These are phyloP conservation scores for Scaptomyza reducta DNA, from an alignment of 2,888 invertebrate species.

Conservation along the genomic window DNA sequence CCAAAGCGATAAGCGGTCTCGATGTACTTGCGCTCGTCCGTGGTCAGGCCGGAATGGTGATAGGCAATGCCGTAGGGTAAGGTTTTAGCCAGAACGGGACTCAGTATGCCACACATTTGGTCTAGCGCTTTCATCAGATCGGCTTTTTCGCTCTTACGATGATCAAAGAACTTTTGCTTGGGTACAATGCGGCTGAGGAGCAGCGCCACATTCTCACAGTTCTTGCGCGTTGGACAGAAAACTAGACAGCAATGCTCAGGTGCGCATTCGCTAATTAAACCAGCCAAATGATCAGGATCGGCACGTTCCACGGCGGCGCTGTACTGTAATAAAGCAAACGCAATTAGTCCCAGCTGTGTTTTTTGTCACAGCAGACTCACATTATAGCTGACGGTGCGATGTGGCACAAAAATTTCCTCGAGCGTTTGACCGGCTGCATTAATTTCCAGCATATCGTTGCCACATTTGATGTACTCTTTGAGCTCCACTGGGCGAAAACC, in stretches of 20 bases:
- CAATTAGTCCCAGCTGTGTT: neutral
- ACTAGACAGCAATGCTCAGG: conserved; percentile 92
- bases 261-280: conserved; percentile 91
- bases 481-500: conserved; percentile 96
- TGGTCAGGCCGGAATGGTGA: conserved; percentile 96
- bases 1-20: conserved; percentile 94
- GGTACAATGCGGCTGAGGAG: conserved; percentile 88
- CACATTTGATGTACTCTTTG: conserved; percentile 92
- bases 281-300: conserved; percentile 93
- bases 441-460: conserved; percentile 86
- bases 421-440: conserved; percentile 84
- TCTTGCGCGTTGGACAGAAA: conserved; percentile 96
- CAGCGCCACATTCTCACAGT: conserved; percentile 95
- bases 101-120: conserved; percentile 88
- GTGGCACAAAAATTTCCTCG: conserved; percentile 86
- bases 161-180: conserved; percentile 85
- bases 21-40: conserved; percentile 92
- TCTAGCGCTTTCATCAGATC: conserved; percentile 86
- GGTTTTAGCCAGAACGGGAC: conserved; percentile 88
- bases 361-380: conserved; percentile 31
- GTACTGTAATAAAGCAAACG: conserved; percentile 85
- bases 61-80: conserved; percentile 94
- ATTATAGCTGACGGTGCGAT: conserved; percentile 85
- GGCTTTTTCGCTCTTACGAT: conserved; percentile 87
- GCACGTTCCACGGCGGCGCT: conserved; percentile 85